Base-by-base conservation (phyloP, 2,113 vertebrate genomes). In the Eclectus roratus region DNA sequence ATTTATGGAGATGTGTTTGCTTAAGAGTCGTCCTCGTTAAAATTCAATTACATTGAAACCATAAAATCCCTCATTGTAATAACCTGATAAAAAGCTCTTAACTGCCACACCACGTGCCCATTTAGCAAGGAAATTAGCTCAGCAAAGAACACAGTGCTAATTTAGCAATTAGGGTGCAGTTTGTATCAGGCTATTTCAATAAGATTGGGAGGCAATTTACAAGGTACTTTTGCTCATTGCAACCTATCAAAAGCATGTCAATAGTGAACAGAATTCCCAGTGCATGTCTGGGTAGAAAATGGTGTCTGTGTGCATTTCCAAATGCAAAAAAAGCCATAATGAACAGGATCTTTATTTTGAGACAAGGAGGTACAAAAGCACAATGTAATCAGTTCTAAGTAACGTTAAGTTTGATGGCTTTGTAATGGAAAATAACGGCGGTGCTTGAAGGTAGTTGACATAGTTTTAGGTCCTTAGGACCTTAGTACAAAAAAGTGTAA, bases 21-120 rank as follows among this genome's bases (percentile, higher is more conserved):
- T 92, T 93, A 95, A 94, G 85, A 92, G 43, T 76, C 6, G 1
- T 89, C 21, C 87, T 95, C 39, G 17, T 96, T 97, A 96, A 96
- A 97, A 97, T 97, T 97, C 93, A 97, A 95, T 97, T 97, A 96
- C 85, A 91, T 15, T 66, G 93, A 90, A 96, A 73, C 89, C 25
- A 52, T 71, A 90, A 83, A 94, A 97, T 95, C 80, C 80, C 80
- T 97, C 85, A 91, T 91, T 95, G 87, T 94, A 97, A 97, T 94
- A 91, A 93, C 88, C 70, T 89, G 95, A 96, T 96, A 96, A 95
- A 96, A 94, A 96, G 27, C 49, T 89, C 61, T 94, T 94, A 96
- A 94, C 87, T 71, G 87, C 82, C 50, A 91, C 33, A 90, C 80
- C 89, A 93, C 9, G 3, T 95, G 69, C 55, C 68, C 63, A 71